A percentile compares a stretch with the other conserved stretches of the same genome.
phyloP scores from a whole-genome alignment of 2,888 invertebrate species.

The Tachina lurida region DNA sequence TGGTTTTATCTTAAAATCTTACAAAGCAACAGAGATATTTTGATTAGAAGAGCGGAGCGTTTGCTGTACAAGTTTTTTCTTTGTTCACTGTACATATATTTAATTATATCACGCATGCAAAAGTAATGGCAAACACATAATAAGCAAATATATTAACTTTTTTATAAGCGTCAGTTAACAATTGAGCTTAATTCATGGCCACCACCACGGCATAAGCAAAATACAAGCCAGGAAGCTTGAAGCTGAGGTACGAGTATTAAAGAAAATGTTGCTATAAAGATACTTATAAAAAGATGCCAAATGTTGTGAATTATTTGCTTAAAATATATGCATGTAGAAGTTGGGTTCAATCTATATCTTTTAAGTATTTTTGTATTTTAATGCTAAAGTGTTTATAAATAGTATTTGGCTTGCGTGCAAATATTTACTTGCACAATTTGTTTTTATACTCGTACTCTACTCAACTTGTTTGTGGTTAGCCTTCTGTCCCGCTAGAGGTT shows the following conservation, averaged over 20 bases:
- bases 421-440: constrained; percentile 58
- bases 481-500: constrained; percentile 49
- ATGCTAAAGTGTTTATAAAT: constrained; percentile 48
- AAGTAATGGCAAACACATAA: no score
- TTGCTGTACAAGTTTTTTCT: no score
- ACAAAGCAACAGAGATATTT: no score
- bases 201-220: not conserved
- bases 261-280: not conserved
- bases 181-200: no score
- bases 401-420: constrained; percentile 67
- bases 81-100: no score
- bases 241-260: not conserved
- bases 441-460: not conserved
- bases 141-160: no score
- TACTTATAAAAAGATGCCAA: not conserved
- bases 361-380: constrained; percentile 41
- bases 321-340: no score
- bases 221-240: not conserved
- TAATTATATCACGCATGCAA: no score
- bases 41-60: no score
- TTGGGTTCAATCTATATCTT: constrained; percentile 23
- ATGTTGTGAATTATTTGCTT: constrained; percentile 11
- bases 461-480: constrained; percentile 6
- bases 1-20: no score
- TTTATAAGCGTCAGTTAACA: no score